Evolutionary conservation across 2,113 vertebrate genomes (phyloP), one percentile per base, ranked within the genome.

Genomic region (Cyphomyrus discorhynchus): DNA sequence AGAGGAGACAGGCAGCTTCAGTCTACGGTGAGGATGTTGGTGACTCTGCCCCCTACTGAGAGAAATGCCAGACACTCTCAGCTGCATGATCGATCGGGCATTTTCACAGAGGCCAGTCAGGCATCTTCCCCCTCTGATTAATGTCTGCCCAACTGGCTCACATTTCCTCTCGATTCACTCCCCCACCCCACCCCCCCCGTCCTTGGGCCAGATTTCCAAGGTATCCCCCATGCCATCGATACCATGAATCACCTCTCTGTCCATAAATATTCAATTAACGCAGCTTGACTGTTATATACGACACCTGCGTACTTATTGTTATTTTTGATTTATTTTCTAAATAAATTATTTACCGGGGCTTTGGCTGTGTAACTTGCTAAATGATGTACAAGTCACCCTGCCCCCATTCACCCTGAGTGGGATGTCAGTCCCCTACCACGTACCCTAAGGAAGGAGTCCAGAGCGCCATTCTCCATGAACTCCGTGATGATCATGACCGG

Each of bases 401-500:
- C 35, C 74, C 35, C 35, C 15, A 2, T 62, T 7, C 56, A 62
- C 21, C 24, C 6, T 9, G 56, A n/a, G 15, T 17, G 74, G 31
- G 74, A 42, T 19, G 15, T 17, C 17, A 10, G 80, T 66, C 0
- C 89, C 96, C 96, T 92, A 99, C 19, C 53, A 56, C 53, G 5
- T 56, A 56, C 98, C 97, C 98, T 95, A 88, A 99, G 96, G 93
- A 99, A 99, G 0, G 98, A 99, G 93, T 99, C 98, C 91, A 99
- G 91, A 27, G 98, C 98, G 0, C 98, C 98, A 0, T 99, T 99
- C 94, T 99, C 98, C 98, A 99, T 99, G 93, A 99, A 99, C 94
- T 99, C 98, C 0, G 98, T 99, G 93, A 99, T 98, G 80, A 99
- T 99, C 98, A 99, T 99, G 92, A 99, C 98, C 0, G 98, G 98